These are phyloP conservation scores for Acheta domesticus DNA, from an alignment of 2,888 invertebrate species.

Conservation along the genomic window DNA sequence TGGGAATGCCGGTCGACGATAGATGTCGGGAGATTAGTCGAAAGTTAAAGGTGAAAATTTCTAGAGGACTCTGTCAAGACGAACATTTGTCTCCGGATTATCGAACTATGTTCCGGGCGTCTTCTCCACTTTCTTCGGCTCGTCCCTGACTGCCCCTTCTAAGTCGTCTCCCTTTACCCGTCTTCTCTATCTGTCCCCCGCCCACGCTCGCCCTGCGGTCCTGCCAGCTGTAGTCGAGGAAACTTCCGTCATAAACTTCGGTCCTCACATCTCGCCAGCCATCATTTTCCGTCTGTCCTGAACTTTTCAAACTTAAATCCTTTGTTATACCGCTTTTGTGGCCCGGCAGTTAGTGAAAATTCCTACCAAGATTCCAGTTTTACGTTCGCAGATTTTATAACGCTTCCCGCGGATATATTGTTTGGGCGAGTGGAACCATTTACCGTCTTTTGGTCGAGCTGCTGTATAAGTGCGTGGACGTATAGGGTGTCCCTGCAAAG, in stretches of 20 bases:
- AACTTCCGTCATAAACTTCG: constrained; percentile 3
- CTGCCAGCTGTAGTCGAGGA: neutral
- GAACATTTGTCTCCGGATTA: constrained; percentile 18
- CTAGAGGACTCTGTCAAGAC: neutral
- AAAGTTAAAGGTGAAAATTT: constrained; percentile 18
- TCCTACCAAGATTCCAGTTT: neutral
- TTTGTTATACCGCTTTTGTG: constrained; percentile 18
- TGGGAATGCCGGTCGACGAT: neutral
- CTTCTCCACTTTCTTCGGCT: neutral
- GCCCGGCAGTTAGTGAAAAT: neutral
- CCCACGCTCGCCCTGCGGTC: neutral
- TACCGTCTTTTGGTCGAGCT: no score
- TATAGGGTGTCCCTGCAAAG: no score
- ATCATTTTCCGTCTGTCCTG: constrained; percentile 2
- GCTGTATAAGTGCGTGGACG: no score
- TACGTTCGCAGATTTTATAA: constrained; percentile 3
- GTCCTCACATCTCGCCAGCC: neutral
- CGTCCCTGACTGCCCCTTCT: neutral
- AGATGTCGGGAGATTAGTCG: neutral
- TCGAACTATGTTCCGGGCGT: neutral
- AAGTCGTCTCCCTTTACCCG: neutral
- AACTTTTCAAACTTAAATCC: neutral
- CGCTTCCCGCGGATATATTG: neutral
- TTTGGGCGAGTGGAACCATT: no score
- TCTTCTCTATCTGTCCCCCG: neutral